Conservation (phyloP, 2,797 vertebrate genomes). For the Nyctibius grandis region DNA sequence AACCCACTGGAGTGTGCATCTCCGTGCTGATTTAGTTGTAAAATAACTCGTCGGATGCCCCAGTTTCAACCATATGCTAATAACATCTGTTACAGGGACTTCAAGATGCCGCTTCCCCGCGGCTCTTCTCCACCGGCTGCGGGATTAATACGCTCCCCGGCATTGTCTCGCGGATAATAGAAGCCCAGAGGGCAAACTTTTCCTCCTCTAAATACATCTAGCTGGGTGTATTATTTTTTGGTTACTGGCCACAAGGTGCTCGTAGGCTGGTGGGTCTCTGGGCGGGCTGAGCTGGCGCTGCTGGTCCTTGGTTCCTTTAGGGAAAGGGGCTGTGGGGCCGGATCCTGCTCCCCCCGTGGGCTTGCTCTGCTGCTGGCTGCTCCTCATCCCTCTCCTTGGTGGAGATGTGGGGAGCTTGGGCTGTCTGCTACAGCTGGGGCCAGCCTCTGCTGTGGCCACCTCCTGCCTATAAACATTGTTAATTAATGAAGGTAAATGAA, state of each 20-base stretch:
- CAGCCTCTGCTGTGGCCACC: not conserved
- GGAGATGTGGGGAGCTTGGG: not conserved
- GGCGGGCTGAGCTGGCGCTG: not conserved
- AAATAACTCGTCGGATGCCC: conserved; percentile 47
- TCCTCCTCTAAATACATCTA: not conserved
- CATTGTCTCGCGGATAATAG: not conserved
- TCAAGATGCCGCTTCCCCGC: conserved; percentile 15
- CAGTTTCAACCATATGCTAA: conserved; percentile 65
- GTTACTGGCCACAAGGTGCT: not conserved
- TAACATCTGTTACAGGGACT: conserved; percentile 54
- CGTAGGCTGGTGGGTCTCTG: not conserved
- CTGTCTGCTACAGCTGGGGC: not conserved
- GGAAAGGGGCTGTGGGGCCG: not conserved
- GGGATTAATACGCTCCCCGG: not conserved
- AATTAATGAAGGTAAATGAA: not conserved
- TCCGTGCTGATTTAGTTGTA: conserved; percentile 49
- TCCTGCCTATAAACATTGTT: not conserved
- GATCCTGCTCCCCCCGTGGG: not conserved
- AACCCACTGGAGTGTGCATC: not conserved
- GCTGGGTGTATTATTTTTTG: not conserved
- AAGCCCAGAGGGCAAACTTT: conserved; percentile 50
- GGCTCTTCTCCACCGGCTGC: not conserved
- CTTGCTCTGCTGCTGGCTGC: not conserved
- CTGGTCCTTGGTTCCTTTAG: not conserved
- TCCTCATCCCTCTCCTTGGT: not conserved